Evolutionary conservation across 2,113 vertebrate species (phyloP).

Genomic region (Myocastor coypus): DNA sequence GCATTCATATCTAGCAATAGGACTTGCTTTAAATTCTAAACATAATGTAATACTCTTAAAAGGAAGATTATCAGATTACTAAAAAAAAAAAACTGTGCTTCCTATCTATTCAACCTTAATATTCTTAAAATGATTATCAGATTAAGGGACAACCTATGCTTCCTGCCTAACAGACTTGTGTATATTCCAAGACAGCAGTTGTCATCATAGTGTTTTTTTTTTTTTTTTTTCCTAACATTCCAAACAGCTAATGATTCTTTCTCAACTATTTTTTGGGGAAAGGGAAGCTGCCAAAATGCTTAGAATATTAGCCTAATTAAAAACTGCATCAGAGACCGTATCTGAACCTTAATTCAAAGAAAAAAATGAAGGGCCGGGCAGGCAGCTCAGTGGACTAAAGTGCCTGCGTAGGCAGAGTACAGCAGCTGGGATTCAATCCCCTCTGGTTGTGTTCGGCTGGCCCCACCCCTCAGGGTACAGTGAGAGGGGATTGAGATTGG

Average conservation of each 20-base stretch:
- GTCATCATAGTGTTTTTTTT: neutral
- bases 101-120: neutral
- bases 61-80: neutral
- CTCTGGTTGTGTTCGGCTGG: no score
- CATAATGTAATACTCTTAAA: neutral
- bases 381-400: no score
- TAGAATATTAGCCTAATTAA: constrained; percentile 56
- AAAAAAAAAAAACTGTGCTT: neutral
- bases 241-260: constrained; percentile 35
- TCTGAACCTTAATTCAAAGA: constrained; percentile 62
- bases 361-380: constrained; percentile 49
- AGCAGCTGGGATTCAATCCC: no score
- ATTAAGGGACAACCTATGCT: neutral
- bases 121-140: neutral
- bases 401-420: no score
- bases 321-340: constrained; percentile 61
- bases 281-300: constrained; percentile 59
- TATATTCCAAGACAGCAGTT: neutral
- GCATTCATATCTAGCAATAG: neutral
- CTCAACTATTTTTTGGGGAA: constrained; percentile 52
- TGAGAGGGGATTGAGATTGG: no score
- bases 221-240: neutral
- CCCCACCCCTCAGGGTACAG: no score
- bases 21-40: neutral
- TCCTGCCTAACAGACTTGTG: neutral